phyloP scores from a whole-genome alignment of 2,888 invertebrate species.

The Campoletis raptor region DNA sequence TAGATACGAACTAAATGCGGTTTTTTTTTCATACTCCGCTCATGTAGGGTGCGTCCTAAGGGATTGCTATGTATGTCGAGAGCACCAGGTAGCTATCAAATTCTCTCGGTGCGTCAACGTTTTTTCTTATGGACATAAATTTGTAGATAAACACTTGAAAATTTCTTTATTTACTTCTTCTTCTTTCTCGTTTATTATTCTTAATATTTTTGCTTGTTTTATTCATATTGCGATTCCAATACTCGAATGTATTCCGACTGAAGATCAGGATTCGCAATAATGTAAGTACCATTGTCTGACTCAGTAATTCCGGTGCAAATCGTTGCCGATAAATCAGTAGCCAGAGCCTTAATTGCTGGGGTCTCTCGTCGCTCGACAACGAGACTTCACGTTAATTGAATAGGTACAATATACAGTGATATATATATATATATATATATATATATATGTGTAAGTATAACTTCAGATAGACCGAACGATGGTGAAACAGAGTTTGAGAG shows the following conservation, averaged over 20 bases:
- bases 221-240: not conserved
- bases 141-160: not conserved
- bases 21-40: slow-evolving; percentile 29
- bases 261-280: slow-evolving; percentile 15
- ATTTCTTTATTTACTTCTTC: not conserved
- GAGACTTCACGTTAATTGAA: slow-evolving; percentile 56
- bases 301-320: slow-evolving; percentile 35
- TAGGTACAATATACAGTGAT: slow-evolving; percentile 13
- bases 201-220: not conserved
- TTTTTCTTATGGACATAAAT: not conserved
- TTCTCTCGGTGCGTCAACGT: slow-evolving; percentile 7
- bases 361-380: slow-evolving; percentile 48
- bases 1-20: slow-evolving; percentile 6
- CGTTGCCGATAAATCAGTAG: slow-evolving; percentile 47
- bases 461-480: slow-evolving; percentile 32
- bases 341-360: slow-evolving; percentile 52
- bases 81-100: slow-evolving; percentile 1
- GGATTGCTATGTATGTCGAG: slow-evolving; percentile 13
- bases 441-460: slow-evolving; percentile 11
- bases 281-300: slow-evolving; percentile 7
- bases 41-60: not conserved
- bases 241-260: not conserved
- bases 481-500: slow-evolving; percentile 20
- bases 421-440: slow-evolving; percentile 18
- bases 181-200: not conserved